Percentiles rank a stretch among this genome's conserved stretches.
Evolutionary conservation across 2,888 invertebrate species (phyloP).

Genomic region (Drosophila kokeensis): DNA sequence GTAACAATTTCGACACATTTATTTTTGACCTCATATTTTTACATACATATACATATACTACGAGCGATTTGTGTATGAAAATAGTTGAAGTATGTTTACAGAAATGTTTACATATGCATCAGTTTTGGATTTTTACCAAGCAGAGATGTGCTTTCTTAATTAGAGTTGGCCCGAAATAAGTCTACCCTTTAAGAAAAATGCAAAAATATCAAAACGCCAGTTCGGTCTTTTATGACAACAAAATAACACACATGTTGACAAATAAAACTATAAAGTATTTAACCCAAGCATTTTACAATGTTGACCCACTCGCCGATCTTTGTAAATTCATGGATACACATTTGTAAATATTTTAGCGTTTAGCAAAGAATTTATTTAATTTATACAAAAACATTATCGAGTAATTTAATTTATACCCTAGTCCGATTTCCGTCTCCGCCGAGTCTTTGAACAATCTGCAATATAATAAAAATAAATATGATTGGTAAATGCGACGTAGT

Average conservation of each 20-base stretch:
- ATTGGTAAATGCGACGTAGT: background rate
- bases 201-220: background rate
- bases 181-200: background rate
- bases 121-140: background rate
- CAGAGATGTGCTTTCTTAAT: background rate
- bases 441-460: slow-evolving; percentile 91
- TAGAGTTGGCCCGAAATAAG: background rate
- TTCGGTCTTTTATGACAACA: background rate
- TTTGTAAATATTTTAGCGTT: slow-evolving; percentile 13
- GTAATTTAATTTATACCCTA: slow-evolving; percentile 88
- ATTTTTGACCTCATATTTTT: background rate
- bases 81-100: background rate
- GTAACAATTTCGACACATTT: background rate
- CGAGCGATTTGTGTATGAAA: background rate
- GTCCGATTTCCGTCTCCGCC: slow-evolving; percentile 93
- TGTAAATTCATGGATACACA: background rate
- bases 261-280: background rate
- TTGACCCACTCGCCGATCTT: background rate
- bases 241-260: background rate
- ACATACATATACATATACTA: background rate
- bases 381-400: slow-evolving; percentile 66
- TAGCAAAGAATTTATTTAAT: slow-evolving; percentile 69
- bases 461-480: slow-evolving; percentile 32
- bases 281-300: background rate
- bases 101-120: background rate